A percentile compares a stretch with the other conserved stretches of the same genome.
These are phyloP conservation scores for Hippoglossus hippoglossus DNA, from an alignment of 2,797 vertebrate genomes.

Conservation along the genomic window DNA sequence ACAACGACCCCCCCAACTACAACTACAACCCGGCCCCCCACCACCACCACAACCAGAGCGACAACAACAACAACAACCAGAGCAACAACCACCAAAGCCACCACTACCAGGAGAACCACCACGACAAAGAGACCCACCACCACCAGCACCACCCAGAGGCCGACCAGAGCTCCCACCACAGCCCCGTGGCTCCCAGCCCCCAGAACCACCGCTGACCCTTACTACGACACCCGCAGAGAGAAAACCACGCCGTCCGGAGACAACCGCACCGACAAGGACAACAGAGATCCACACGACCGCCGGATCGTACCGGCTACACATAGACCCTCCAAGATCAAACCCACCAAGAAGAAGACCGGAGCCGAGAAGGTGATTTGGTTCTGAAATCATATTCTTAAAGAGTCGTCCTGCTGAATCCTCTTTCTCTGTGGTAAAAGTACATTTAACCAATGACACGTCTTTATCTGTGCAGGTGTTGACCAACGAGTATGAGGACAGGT, in stretches of 20 bases:
- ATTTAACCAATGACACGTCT: neutral
- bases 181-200: constrained; percentile 70
- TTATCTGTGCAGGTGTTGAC: constrained; percentile 83
- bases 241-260: constrained; percentile 89
- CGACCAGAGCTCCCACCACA: constrained; percentile 78
- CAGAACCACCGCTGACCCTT: constrained; percentile 79
- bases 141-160: constrained; percentile 83
- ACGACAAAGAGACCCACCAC: constrained; percentile 72
- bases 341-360: constrained; percentile 86
- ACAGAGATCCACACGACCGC: constrained; percentile 70
- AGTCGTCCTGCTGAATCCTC: neutral
- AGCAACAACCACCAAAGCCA: constrained; percentile 33
- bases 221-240: constrained; percentile 84
- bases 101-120: constrained; percentile 72
- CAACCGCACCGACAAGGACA: constrained; percentile 89
- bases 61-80: constrained; percentile 46
- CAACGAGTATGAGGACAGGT: constrained; percentile 91
- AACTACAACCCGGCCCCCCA: constrained; percentile 60
- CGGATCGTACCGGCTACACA: constrained; percentile 80
- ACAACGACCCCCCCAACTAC: constrained; percentile 71
- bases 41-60: constrained; percentile 67
- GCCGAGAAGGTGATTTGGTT: constrained; percentile 67
- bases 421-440: neutral
- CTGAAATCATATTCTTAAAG: neutral
- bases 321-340: constrained; percentile 86